A percentile compares a stretch with the other conserved stretches of the same genome.
Evolutionary conservation across 2,888 invertebrate genomes (phyloP).

Genomic region (Tipula helvola): DNA sequence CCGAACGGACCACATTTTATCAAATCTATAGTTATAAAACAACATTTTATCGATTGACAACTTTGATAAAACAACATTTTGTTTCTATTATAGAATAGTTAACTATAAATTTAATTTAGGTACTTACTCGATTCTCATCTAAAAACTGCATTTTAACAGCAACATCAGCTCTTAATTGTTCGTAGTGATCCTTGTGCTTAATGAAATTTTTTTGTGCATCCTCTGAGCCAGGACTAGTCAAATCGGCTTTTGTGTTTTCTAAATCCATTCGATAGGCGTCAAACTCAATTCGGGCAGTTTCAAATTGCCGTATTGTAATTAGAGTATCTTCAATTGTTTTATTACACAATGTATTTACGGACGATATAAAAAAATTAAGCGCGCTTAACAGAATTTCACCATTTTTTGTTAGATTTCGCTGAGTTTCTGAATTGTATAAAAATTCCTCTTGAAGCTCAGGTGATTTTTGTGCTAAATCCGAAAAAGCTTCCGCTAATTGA

Average conservation of each 20-base stretch:
- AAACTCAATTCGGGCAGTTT: slow-evolving; percentile 74
- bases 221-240: slow-evolving; percentile 49
- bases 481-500: slow-evolving; percentile 84
- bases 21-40: neutral
- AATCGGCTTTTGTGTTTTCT: slow-evolving; percentile 58
- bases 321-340: slow-evolving; percentile 94
- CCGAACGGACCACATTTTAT: neutral
- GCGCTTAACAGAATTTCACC: slow-evolving; percentile 87
- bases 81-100: neutral
- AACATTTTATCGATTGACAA: neutral
- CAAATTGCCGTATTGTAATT: slow-evolving; percentile 50
- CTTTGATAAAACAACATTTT: neutral
- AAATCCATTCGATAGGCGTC: slow-evolving; percentile 95
- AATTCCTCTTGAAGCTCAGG: slow-evolving; percentile 93
- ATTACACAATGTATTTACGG: slow-evolving; percentile 89
- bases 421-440: slow-evolving; percentile 90
- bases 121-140: slow-evolving; percentile 86
- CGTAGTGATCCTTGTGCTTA: slow-evolving; percentile 79
- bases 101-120: neutral
- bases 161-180: slow-evolving; percentile 85
- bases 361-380: slow-evolving; percentile 91
- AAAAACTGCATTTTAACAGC: slow-evolving; percentile 90
- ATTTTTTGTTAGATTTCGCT: slow-evolving; percentile 83
- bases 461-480: slow-evolving; percentile 90
- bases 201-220: slow-evolving; percentile 73